Evolutionary conservation across 2,113 vertebrate species (phyloP).

Genomic region (Origma solitaria): DNA sequence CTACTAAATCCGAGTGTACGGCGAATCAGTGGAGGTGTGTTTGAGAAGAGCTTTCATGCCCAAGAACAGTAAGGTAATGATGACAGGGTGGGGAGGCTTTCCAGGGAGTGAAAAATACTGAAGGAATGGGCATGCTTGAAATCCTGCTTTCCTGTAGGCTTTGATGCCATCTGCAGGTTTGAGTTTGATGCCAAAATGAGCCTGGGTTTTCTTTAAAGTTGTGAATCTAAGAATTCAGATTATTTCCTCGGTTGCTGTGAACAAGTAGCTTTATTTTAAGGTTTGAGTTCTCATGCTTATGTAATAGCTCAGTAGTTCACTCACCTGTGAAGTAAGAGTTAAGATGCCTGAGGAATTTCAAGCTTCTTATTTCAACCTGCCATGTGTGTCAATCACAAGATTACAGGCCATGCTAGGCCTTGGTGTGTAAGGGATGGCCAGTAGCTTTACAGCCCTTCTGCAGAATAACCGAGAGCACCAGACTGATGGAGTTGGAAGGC

Average conservation of each 20-base stretch:
- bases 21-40: not conserved
- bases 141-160: not conserved
- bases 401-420: not conserved
- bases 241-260: not conserved
- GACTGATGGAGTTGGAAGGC: not conserved
- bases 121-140: not conserved
- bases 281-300: not conserved
- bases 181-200: not conserved
- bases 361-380: not conserved
- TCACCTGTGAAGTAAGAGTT: not conserved
- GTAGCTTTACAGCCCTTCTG: not conserved
- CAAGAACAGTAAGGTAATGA: not conserved
- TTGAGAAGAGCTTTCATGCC: not conserved
- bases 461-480: not conserved
- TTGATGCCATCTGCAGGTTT: slow-evolving; percentile 55
- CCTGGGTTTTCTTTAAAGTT: not conserved
- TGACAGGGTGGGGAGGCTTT: not conserved
- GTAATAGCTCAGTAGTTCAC: not conserved
- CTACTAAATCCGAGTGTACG: accelerated
- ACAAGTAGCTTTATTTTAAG: not conserved
- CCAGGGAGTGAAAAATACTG: not conserved
- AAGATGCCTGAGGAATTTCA: not conserved
- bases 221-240: not conserved
- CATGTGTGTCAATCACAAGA: not conserved
- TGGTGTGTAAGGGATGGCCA: not conserved